phyloP scores from a whole-genome alignment of 2,888 invertebrate genomes.

The Lasioglossum lativentre region DNA sequence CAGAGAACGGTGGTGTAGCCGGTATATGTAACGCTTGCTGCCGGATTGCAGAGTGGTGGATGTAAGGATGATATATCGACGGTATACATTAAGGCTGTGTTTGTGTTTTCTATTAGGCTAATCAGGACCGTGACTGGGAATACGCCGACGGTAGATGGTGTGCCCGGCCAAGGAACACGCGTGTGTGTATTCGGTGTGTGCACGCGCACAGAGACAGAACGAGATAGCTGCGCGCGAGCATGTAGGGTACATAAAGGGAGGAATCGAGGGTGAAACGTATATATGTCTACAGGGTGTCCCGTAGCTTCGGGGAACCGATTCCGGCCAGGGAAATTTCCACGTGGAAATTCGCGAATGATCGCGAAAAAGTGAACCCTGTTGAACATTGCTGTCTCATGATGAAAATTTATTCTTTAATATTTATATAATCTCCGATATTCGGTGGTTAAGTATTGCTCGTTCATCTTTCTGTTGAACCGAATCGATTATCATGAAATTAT shows the following conservation, averaged over 20 bases:
- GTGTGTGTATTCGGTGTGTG: constrained; percentile 29
- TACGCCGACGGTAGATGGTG: constrained; percentile 74
- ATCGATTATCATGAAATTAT: too few relatives aligned
- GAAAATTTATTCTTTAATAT: background rate
- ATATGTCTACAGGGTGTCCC: constrained; percentile 4
- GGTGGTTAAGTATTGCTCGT: too few relatives aligned
- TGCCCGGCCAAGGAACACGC: constrained; percentile 56
- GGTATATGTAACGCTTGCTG: constrained; percentile 14
- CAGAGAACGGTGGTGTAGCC: background rate
- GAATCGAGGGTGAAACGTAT: constrained; percentile 27
- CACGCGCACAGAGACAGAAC: constrained; percentile 15
- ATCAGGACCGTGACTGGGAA: constrained; percentile 81
- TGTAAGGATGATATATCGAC: constrained; percentile 74
- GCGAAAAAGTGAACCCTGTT: background rate
- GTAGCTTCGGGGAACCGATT: background rate
- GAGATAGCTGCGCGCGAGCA: constrained; percentile 12
- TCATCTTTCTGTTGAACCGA: too few relatives aligned
- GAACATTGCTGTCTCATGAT: background rate
- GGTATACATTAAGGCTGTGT: constrained; percentile 75
- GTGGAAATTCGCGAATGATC: background rate
- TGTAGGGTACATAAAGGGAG: constrained; percentile 32
- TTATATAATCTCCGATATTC: too few relatives aligned
- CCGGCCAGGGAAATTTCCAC: background rate
- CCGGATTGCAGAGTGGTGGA: constrained; percentile 56
- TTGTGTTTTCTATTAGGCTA: constrained; percentile 81